Conservation (phyloP, 2,113 vertebrate species). For the Platichthys stellatus region DNA sequence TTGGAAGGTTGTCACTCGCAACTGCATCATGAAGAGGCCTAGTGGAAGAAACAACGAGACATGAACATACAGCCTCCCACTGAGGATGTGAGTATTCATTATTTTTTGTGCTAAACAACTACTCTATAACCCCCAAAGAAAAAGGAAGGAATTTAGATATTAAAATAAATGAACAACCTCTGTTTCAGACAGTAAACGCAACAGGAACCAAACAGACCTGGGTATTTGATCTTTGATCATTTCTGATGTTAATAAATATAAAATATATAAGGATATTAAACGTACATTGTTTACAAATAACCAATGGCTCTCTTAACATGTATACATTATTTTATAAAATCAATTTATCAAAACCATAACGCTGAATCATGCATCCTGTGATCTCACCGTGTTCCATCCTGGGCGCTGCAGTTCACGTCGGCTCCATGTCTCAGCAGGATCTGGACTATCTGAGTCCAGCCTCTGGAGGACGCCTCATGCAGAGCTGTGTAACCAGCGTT, state of each 20-base stretch:
- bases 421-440: constrained; percentile 93
- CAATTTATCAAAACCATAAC: too few species aligned
- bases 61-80: neutral
- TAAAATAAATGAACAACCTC: neutral
- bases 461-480: constrained; percentile 94
- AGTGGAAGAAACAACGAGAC: neutral
- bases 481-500: constrained; percentile 97
- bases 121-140: too few species aligned
- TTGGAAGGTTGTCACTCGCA: constrained; percentile 95
- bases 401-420: constrained; percentile 98
- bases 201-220: too few species aligned
- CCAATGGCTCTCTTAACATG: too few species aligned
- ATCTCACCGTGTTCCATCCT: constrained; percentile 94
- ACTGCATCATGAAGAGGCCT: constrained; percentile 98
- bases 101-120: too few species aligned
- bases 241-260: too few species aligned
- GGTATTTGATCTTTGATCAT: too few species aligned
- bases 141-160: neutral
- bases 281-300: too few species aligned
- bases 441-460: constrained; percentile 94
- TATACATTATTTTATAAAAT: too few species aligned
- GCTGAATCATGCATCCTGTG: neutral
- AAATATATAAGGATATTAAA: too few species aligned
- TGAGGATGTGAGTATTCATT: too few species aligned
- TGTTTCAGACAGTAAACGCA: too few species aligned